These are phyloP conservation scores for Ephydatia muelleri DNA, from an alignment of 37 sponge, comb jelly and placozoan species.

Conservation along the genomic window DNA sequence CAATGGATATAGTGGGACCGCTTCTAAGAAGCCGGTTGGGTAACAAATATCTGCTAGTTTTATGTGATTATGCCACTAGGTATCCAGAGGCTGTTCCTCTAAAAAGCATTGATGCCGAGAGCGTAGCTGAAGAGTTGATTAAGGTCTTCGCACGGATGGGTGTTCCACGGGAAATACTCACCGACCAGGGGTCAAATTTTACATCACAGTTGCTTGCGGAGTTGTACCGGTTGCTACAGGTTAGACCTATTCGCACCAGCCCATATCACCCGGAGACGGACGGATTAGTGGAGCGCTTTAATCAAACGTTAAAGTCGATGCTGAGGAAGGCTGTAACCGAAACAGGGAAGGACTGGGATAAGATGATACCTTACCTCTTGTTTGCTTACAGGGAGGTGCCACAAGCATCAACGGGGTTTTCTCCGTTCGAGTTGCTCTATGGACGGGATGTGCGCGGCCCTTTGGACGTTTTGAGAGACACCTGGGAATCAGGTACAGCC, in stretches of 20 bases:
- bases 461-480: constrained; percentile 17
- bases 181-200: constrained; percentile 41
- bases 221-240: constrained; percentile 22
- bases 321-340: background rate
- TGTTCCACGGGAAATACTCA: constrained; percentile 18
- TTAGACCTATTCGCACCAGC: constrained; percentile 17
- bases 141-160: constrained; percentile 15
- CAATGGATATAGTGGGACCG: constrained; percentile 54
- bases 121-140: too few species aligned
- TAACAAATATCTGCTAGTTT: constrained; percentile 29
- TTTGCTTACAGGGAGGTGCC: too few species aligned
- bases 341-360: background rate
- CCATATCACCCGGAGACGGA: too few species aligned
- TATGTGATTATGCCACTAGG: constrained; percentile 51
- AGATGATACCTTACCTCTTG: too few species aligned
- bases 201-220: constrained; percentile 25
- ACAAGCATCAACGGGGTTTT: constrained; percentile 22
- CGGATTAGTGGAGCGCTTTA: too few species aligned
- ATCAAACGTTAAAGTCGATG: too few species aligned
- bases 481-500: background rate
- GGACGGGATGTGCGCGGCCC: constrained; percentile 15
- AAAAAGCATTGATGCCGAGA: too few species aligned
- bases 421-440: too few species aligned
- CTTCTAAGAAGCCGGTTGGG: constrained; percentile 26
- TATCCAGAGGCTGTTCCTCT: too few species aligned